A percentile compares a stretch with the other conserved stretches of the same genome.
These are phyloP conservation scores for Agrochola lota DNA, from an alignment of 2,888 invertebrate species.

Conservation along the genomic window DNA sequence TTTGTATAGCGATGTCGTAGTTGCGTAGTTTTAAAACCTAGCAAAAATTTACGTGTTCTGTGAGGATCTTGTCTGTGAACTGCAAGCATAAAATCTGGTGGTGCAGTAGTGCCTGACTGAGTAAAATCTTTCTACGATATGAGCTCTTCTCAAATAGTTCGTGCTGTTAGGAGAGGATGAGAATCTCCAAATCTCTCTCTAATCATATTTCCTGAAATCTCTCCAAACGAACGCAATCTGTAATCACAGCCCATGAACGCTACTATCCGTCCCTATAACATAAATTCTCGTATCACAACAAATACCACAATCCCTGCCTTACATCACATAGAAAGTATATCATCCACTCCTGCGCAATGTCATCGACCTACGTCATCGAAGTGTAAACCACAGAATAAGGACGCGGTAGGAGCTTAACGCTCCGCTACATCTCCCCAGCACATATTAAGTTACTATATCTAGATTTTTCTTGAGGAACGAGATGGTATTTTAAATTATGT, in stretches of 20 bases:
- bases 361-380: constrained; percentile 65
- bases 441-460: constrained; percentile 59
- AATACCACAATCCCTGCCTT: neutral
- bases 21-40: neutral
- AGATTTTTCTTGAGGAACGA: constrained; percentile 48
- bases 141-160: neutral
- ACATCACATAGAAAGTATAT: constrained; percentile 39
- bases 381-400: constrained; percentile 68
- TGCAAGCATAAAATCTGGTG: neutral
- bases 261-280: neutral
- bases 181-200: neutral
- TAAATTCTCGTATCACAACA: neutral
- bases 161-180: neutral
- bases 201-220: neutral
- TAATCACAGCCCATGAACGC: neutral
- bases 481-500: constrained; percentile 33
- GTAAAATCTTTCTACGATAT: no score
- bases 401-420: constrained; percentile 61
- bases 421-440: constrained; percentile 55
- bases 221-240: neutral
- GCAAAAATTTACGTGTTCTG: neutral
- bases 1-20: constrained; percentile 15
- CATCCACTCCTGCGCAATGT: constrained; percentile 48
- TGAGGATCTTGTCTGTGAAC: neutral
- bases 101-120: no score